These are phyloP conservation scores for Triplophysa rosa DNA, from an alignment of 2,113 vertebrate species.

Conservation along the genomic window DNA sequence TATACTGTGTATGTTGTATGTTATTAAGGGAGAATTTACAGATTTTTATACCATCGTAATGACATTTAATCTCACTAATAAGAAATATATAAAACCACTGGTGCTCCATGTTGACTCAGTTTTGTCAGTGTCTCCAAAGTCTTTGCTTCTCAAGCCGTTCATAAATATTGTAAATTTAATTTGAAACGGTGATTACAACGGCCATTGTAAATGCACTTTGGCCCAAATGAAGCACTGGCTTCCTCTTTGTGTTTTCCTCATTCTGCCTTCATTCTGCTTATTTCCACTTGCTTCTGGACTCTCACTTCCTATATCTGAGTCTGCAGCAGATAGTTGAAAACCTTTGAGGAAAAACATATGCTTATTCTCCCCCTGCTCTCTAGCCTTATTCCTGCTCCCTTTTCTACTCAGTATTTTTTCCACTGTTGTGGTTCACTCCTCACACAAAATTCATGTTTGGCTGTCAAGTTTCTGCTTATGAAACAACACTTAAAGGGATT, in stretches of 20 bases:
- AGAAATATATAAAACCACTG: slow-evolving; percentile 41
- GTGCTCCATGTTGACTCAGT: slow-evolving; percentile 32
- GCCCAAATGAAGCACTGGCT: slow-evolving; percentile 61
- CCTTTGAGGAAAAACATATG: slow-evolving; percentile 66
- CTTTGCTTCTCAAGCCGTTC: background rate
- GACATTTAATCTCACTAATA: slow-evolving; percentile 42
- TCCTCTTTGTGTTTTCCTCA: slow-evolving; percentile 56
- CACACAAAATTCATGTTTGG: slow-evolving; percentile 48
- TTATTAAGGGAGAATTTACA: slow-evolving; percentile 26
- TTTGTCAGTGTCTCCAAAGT: slow-evolving; percentile 28
- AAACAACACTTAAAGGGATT: slow-evolving; percentile 43
- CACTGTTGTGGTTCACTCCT: slow-evolving; percentile 39
- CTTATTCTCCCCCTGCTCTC: slow-evolving; percentile 36
- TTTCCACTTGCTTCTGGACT: slow-evolving; percentile 45
- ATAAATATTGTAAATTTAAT: slow-evolving; percentile 42
- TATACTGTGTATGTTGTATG: slow-evolving; percentile 36
- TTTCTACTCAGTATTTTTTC: slow-evolving; percentile 52
- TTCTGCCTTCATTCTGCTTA: slow-evolving; percentile 12
- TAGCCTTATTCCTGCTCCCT: slow-evolving; percentile 57
- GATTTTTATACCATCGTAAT: slow-evolving; percentile 36
- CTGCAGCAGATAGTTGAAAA: slow-evolving; percentile 64
- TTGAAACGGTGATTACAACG: slow-evolving; percentile 28
- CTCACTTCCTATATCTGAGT: slow-evolving; percentile 74
- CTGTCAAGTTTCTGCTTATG: slow-evolving; percentile 47
- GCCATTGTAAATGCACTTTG: slow-evolving; percentile 42